phyloP scores from a whole-genome alignment of 2,797 vertebrate species.

The Epinephelus malabaricus region DNA sequence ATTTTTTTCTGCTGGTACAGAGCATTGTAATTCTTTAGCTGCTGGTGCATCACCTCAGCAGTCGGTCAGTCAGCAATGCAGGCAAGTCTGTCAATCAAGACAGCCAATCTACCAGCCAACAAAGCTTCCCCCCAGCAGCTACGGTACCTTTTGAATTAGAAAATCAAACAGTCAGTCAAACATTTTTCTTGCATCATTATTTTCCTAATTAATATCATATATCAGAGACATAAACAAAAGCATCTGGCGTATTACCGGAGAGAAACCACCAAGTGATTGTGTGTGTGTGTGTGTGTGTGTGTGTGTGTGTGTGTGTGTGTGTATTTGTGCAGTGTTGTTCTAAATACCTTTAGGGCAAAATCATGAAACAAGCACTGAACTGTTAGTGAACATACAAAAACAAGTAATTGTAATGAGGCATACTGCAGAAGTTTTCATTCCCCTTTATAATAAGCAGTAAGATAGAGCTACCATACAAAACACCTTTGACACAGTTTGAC shows the following conservation, averaged over 20 bases:
- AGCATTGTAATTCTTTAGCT: constrained; percentile 50
- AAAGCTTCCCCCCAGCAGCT: constrained; percentile 34
- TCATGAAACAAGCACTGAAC: constrained; percentile 37
- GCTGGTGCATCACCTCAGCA: constrained; percentile 39
- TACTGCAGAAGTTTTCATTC: background rate
- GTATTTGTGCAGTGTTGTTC: constrained; percentile 27
- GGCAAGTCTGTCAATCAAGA: constrained; percentile 53
- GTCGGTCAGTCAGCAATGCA: constrained; percentile 45
- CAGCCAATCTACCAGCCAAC: constrained; percentile 35
- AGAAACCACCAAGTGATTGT: constrained; percentile 28
- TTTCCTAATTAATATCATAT: constrained; percentile 60
- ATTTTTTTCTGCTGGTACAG: constrained; percentile 48
- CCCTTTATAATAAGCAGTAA: background rate
- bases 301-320: background rate
- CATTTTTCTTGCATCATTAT: constrained; percentile 44
- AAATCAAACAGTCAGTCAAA: constrained; percentile 31
- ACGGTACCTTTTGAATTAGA: constrained; percentile 12
- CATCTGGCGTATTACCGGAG: constrained; percentile 46
- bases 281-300: background rate
- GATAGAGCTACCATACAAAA: background rate
- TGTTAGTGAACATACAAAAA: constrained; percentile 43
- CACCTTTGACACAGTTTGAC: background rate
- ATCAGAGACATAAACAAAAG: constrained; percentile 48
- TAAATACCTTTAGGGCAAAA: constrained; percentile 44
- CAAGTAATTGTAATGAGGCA: constrained; percentile 28